Evolutionary conservation across 2,797 vertebrate species (phyloP), one percentile per base, ranked within the genome.

Genomic region (Muscicapa comitata): DNA sequence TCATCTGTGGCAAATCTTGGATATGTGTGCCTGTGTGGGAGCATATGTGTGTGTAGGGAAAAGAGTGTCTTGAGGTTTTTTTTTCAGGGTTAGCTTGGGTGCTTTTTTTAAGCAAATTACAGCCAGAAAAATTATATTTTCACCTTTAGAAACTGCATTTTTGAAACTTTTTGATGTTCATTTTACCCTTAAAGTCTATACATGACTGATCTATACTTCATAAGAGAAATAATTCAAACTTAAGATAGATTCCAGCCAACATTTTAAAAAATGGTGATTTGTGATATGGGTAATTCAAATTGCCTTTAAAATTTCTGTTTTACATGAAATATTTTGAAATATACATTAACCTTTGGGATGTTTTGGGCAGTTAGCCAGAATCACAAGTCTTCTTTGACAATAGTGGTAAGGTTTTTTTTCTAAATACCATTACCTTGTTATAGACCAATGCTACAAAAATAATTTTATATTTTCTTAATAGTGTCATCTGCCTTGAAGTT

Each of bases 301-400:
- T 83, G 25, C 28, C 61, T 76, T 78, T 84, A 86, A 90, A 92
- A 47, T 66, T 66, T 65, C 73, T 88, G 20, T 38, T 91, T 90
- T 83, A 74, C 29, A 65, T 86, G 5, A 90, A 86, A 82, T 87
- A 79, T 58, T 91, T 67, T 82, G 67, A 79, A 95, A 93, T 26
- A 54, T 58, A 12, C 31, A 83, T 90, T 88, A 83, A 74, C 42
- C 26, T 90, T 77, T 83, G 53, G 77, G 62, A 21, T 33, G 3
- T 86, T 95, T 86, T 76, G 33, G 43, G 53, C 26, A 66, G 10
- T 48, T 74, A 55, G 24, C 24, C 79, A 90, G 76, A 93, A 81
- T 51, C 66, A 45, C 28, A 63, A 85, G 33, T 58, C 54, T 88
- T 54, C 61, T 86, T 88, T 67, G 75, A 65, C 35, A 66, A 31